Percentiles rank a stretch among this genome's conserved stretches.
Evolutionary conservation across 2,888 invertebrate species (phyloP).

Genomic region (Arctia plantaginis): DNA sequence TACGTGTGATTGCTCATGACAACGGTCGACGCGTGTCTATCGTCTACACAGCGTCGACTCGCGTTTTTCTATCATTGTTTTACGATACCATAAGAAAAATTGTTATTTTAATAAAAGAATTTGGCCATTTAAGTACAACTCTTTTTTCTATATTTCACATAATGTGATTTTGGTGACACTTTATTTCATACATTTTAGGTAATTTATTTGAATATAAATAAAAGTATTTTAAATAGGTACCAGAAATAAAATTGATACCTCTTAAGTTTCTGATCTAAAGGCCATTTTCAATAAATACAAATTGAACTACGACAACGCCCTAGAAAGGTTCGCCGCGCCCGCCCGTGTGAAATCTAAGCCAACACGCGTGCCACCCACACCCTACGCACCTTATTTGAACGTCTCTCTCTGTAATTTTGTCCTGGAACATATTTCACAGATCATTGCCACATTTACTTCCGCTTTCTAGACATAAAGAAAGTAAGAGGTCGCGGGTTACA

Average conservation of each 20-base stretch:
- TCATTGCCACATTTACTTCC: background rate
- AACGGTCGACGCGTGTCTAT: no score
- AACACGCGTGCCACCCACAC: background rate
- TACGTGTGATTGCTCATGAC: no score
- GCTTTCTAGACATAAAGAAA: background rate
- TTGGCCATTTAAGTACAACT: no score
- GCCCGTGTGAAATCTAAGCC: background rate
- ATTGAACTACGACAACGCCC: background rate
- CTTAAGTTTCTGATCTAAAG: no score
- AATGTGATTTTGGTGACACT: background rate
- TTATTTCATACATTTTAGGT: background rate
- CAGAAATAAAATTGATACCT: no score
- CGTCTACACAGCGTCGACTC: no score
- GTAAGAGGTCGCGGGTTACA: background rate
- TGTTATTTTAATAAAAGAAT: no score
- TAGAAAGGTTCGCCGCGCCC: no score
- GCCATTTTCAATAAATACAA: background rate
- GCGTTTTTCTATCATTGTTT: no score
- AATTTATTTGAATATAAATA: no score
- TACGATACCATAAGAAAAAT: no score
- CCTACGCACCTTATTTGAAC: background rate
- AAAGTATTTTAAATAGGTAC: background rate
- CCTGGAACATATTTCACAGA: background rate
- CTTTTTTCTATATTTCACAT: background rate
- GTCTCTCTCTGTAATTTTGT: background rate